Evolutionary conservation across 2,888 invertebrate genomes (phyloP).

Genomic region (Drosophila nigricruria): DNA sequence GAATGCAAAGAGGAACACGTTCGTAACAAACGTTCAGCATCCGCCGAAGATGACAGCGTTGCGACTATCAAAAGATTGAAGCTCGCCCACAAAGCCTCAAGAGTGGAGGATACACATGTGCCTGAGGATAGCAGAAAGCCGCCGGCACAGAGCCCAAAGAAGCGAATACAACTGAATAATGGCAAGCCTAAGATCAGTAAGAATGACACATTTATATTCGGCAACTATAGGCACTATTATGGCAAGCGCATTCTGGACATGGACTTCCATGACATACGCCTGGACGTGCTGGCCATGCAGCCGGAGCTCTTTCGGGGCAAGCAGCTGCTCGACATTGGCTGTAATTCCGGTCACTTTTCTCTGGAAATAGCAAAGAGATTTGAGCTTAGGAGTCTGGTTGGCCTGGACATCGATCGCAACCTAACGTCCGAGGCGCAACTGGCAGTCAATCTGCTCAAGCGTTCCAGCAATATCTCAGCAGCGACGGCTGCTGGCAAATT

Average conservation of each 20-base stretch:
- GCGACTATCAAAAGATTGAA: conserved; percentile 52
- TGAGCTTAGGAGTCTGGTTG: conserved; percentile 89
- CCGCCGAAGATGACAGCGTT: neutral
- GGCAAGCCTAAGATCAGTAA: conserved; percentile 35
- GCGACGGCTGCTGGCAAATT: conserved; percentile 86
- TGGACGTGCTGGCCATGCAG: conserved; percentile 88
- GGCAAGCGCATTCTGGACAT: conserved; percentile 91
- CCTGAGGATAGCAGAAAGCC: neutral
- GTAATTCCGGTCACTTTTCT: conserved; percentile 94
- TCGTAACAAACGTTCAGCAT: conserved; percentile 31
- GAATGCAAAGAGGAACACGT: neutral
- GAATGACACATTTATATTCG: conserved; percentile 77
- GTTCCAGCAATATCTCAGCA: conserved; percentile 37
- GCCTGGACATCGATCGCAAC: conserved; percentile 93
- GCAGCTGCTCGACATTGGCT: conserved; percentile 94
- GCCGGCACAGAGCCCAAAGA: conserved; percentile 56
- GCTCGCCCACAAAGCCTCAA: neutral
- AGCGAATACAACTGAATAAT: conserved; percentile 49
- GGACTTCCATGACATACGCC: conserved; percentile 89
- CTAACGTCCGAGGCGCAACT: conserved; percentile 86
- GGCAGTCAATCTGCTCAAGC: conserved; percentile 57
- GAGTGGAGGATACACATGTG: conserved; percentile 7
- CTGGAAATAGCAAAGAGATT: conserved; percentile 91
- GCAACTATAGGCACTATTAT: conserved; percentile 88
- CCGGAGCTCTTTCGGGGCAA: conserved; percentile 90